Evolutionary conservation across 2,888 invertebrate species (phyloP).

Genomic region (Cheilosia vernalis): DNA sequence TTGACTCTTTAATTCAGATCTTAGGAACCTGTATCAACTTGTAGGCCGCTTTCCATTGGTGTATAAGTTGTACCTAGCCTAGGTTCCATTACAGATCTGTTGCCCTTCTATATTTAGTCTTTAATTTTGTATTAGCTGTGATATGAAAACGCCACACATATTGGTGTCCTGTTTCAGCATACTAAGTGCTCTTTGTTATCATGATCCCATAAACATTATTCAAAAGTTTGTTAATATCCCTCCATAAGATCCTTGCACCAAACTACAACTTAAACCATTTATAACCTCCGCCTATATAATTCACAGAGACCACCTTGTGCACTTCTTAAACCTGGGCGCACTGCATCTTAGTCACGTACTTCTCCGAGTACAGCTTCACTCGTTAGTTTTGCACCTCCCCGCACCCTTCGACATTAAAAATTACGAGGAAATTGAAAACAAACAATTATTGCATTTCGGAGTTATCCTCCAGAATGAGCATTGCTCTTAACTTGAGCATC

Average conservation of each 20-base stretch:
- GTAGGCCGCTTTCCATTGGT: no score
- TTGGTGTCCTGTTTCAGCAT: no score
- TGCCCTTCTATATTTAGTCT: no score
- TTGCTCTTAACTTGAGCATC: conserved; percentile 49
- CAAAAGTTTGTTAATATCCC: not conserved
- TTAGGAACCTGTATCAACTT: no score
- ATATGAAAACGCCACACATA: no score
- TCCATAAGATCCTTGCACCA: not conserved
- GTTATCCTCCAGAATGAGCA: conserved; percentile 69
- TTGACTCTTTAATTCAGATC: no score
- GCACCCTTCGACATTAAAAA: conserved; percentile 60
- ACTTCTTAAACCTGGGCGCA: not conserved
- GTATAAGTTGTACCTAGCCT: no score
- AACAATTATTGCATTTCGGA: conserved; percentile 74
- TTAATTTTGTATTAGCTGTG: no score
- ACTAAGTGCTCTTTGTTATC: no score
- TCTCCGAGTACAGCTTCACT: conserved; percentile 51
- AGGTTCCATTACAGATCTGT: no score
- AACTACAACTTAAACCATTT: not conserved
- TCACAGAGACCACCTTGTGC: conserved; percentile 19
- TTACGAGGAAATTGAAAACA: conserved; percentile 73
- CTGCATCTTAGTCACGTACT: conserved; percentile 60
- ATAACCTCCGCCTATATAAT: conserved; percentile 44
- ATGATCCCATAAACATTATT: no score
- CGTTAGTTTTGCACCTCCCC: conserved; percentile 55